These are phyloP conservation scores for Stichodactyla helianthus DNA, from an alignment of 64 coral and sea anemone genomes.

Conservation along the genomic window DNA sequence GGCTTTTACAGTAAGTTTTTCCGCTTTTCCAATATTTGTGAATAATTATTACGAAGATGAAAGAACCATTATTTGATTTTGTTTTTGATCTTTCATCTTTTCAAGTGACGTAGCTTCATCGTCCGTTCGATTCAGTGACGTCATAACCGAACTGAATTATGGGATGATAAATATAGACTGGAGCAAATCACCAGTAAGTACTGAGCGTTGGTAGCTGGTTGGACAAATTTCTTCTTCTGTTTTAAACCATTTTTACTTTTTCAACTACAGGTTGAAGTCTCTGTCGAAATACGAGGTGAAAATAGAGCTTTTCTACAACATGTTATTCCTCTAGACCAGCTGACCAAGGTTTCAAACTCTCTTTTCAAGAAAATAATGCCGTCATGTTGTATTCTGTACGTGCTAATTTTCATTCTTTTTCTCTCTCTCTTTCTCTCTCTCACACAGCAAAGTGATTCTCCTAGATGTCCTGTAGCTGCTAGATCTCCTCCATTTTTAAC, in stretches of 20 bases:
- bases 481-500: constrained; percentile 13
- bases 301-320: constrained; percentile 29
- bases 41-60: no score
- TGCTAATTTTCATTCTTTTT: no score
- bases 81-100: neutral
- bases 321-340: constrained; percentile 35
- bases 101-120: constrained; percentile 27
- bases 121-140: constrained; percentile 9
- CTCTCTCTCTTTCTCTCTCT: neutral
- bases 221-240: no score
- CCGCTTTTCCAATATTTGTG: no score
- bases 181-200: constrained; percentile 35
- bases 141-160: constrained; percentile 56
- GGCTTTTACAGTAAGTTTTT: constrained; percentile 68
- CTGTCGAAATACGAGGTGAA: constrained; percentile 44
- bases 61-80: neutral
- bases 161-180: constrained; percentile 45
- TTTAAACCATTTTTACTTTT: neutral
- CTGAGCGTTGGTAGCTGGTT: no score
- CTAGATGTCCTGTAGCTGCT: neutral
- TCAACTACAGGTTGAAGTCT: constrained; percentile 8
- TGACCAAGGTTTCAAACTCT: constrained; percentile 26
- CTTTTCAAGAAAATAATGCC: neutral
- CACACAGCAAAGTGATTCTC: constrained; percentile 6
- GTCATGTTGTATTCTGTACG: neutral